These are phyloP conservation scores for Nasonia giraulti DNA, from an alignment of 1,140 invertebrate genomes.

Conservation along the genomic window DNA sequence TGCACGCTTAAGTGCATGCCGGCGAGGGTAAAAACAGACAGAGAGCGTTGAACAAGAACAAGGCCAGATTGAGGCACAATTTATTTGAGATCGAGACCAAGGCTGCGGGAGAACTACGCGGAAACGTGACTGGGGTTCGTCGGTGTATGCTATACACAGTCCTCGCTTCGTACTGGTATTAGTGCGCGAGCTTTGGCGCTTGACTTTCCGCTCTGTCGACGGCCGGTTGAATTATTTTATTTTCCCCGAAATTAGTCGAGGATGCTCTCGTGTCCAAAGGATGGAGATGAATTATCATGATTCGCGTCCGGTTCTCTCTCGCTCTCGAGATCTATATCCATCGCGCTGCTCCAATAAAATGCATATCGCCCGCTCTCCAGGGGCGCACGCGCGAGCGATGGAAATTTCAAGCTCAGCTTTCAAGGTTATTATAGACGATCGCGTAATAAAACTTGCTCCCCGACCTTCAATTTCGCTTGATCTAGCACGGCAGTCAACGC, in stretches of 20 bases:
- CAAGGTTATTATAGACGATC: background rate
- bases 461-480: no score
- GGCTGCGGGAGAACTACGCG: slow-evolving; percentile 23
- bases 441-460: background rate
- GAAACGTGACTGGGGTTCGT: slow-evolving; percentile 38
- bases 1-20: slow-evolving; percentile 22
- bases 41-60: slow-evolving; percentile 39
- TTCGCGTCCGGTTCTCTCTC: background rate
- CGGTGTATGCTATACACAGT: no score
- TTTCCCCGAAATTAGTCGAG: background rate
- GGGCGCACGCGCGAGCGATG: background rate
- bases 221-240: slow-evolving; percentile 21
- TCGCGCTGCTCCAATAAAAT: background rate
- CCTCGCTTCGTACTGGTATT: background rate
- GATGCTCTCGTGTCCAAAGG: no score
- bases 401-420: background rate
- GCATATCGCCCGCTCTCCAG: background rate
- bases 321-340: no score
- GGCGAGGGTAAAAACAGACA: slow-evolving; percentile 34
- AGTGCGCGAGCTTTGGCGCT: slow-evolving; percentile 24
- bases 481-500: no score
- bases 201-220: background rate
- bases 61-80: slow-evolving; percentile 49
- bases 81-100: slow-evolving; percentile 46
- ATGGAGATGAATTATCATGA: background rate